phyloP scores from a whole-genome alignment of 2,113 vertebrate genomes.

The Apteryx mantelli region DNA sequence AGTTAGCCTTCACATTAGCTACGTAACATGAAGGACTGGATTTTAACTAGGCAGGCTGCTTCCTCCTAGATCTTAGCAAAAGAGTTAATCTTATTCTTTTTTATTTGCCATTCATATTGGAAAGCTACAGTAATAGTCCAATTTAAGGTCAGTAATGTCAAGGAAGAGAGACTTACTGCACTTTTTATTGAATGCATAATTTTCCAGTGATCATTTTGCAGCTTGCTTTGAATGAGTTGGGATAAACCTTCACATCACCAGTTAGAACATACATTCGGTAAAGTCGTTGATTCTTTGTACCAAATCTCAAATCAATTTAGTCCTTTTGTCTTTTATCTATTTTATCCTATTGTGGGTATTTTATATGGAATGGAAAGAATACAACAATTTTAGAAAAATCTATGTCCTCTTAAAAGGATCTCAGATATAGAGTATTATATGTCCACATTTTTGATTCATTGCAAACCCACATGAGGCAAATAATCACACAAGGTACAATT shows the following conservation, averaged over 20 bases:
- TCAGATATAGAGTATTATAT: not conserved
- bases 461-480: not conserved
- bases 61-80: not conserved
- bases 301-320: not conserved
- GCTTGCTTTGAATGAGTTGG: not conserved
- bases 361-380: not conserved
- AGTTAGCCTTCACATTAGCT: not conserved
- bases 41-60: not conserved
- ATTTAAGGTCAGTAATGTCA: not conserved
- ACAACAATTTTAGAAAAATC: not conserved
- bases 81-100: not conserved
- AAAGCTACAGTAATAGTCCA: not conserved
- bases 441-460: not conserved
- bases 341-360: not conserved
- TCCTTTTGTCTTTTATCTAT: not conserved
- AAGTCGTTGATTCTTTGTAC: not conserved
- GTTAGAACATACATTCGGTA: not conserved
- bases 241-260: not conserved
- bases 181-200: not conserved
- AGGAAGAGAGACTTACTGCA: not conserved
- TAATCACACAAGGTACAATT: not conserved
- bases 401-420: not conserved
- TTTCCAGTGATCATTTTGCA: not conserved
- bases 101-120: not conserved
- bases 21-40: not conserved